Evolutionary conservation across 2,888 invertebrate genomes (phyloP), one percentile per base, ranked within the genome.

Genomic region (Lochmaea crataegi): DNA sequence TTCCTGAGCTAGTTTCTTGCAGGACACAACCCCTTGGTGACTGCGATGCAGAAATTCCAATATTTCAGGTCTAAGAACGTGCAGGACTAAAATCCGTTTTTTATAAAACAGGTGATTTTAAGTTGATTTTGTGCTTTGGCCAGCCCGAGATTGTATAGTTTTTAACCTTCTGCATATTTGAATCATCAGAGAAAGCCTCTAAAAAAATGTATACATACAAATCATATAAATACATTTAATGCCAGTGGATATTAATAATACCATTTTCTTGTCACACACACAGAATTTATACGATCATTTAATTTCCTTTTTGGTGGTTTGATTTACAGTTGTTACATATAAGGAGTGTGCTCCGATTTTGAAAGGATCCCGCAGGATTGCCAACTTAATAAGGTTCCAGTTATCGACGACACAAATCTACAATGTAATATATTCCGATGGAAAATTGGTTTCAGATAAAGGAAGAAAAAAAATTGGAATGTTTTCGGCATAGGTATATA

Each of bases 231-330:
- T 10, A 53, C 9, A 53, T 53, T 53, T 18, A 18, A 53, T 53
- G 3, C 16, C 53, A 5, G 16, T 53, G 10, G 53, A 53, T 53
- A 53, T 53, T 2, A 53, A 18, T 53, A 53, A 53, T 53, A 11
- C 9, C 18, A 16, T 53, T 53, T 53, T 58, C 58, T n/a, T 26
- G 12, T 26, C 58, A n/a, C 12, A 32, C 12, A 32, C 9, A 58
- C 58, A 26, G n/a, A 67, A 69, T 72, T 75, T 70, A 75, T 72
- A 70, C 66, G 60, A 70, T 72, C 72, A 72, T 75, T 72, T 72
- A 75, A 75, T 75, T 72, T 75, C 75, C 75, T 72, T 63, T 68
- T 45, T 32, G 16, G 53, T 42, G 61, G 51, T 70, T 70, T 72
- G 75, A 75, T 72, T 72, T 72, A 75, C 75, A 42, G 72, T 66